Base-by-base conservation (phyloP, 1,140 invertebrate genomes). In the Asobara japonica region DNA sequence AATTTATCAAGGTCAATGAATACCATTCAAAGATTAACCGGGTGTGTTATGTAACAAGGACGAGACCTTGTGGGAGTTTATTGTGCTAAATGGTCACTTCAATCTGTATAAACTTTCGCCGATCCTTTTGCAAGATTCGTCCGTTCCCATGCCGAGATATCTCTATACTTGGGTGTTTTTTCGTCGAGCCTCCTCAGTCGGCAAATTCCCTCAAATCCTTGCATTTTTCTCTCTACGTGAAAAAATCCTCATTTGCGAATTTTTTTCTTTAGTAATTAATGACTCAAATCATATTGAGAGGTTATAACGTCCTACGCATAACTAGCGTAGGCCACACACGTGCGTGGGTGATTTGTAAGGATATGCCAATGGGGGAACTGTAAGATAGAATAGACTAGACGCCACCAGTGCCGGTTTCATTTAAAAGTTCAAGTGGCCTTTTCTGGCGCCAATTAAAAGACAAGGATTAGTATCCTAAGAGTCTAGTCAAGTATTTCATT, bases 241-340 rank as follows among this genome's bases (percentile, higher is more conserved):
- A 5, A 2, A 0, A 10, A 18, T 60, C 13, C 13, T 25, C 7
- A 60, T 27, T 16, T 16, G 22, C 22, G 13, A 29, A 27, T 16
- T 18, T 60, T 11, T 60, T 60, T 25, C 27, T 60, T 27, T 31
- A 31, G 60, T 62, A 62, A 62, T 62, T 62, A 62, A 62, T 62
- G 60, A 62, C 60, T 62, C 60, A n/a, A 62, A 62, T 62, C 60
- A 62, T 62, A 62, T 62, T 31, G 60, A 62, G 60, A 30, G 29
- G 27, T 62, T 62, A 56, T 62, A 30, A 62, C 30, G 11, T 30
- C 60, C 60, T 62, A 62, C 60, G 27, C 29, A 31, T 30, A 22
- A 56, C 10, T 10, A 60, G 60, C 60, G 60, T 62, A 62, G 60
- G 60, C 29, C 29, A 62, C 25, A 62, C 29, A 62, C n/a, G 29